A percentile compares a stretch with the other conserved stretches of the same genome.
Conservation (phyloP, 2,888 invertebrate genomes). For the Nomada hirtipes region DNA sequence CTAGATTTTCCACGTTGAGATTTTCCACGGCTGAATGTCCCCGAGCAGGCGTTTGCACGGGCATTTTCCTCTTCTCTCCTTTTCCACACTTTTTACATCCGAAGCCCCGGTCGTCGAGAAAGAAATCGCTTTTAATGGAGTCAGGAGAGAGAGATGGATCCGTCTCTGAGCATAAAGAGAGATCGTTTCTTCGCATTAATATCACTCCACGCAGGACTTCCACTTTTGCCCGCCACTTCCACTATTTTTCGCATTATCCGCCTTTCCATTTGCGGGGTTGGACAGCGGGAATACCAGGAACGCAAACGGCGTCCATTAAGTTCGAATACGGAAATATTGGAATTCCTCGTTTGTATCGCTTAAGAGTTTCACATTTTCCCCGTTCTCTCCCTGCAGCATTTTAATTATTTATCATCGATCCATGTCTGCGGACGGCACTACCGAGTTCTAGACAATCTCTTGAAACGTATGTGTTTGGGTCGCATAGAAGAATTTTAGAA, state of each 20-base stretch:
- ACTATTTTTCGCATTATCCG: slow-evolving; percentile 68
- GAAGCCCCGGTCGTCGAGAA: slow-evolving; percentile 19
- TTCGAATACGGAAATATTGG: slow-evolving; percentile 62
- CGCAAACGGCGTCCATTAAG: slow-evolving; percentile 63
- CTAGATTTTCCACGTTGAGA: slow-evolving; percentile 26
- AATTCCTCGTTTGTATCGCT: slow-evolving; percentile 56
- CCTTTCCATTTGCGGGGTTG: slow-evolving; percentile 60
- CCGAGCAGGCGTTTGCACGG: slow-evolving; percentile 24
- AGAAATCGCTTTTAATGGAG: slow-evolving; percentile 65
- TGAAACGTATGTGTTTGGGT: neutral
- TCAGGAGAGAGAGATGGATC: slow-evolving; percentile 58
- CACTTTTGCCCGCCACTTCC: slow-evolving; percentile 49
- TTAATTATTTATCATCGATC: neutral
- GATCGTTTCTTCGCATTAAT: slow-evolving; percentile 72
- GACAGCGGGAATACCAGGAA: slow-evolving; percentile 50
- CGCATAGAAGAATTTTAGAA: neutral
- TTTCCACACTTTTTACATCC: neutral
- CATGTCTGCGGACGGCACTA: neutral
- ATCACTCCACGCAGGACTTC: slow-evolving; percentile 63
- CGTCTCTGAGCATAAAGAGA: slow-evolving; percentile 53
- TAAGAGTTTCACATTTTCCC: slow-evolving; percentile 2
- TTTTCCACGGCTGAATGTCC: slow-evolving; percentile 33
- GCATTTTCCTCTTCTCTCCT: slow-evolving; percentile 18
- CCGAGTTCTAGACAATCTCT: no score
- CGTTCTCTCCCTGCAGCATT: neutral